Base-by-base conservation (phyloP, 1,140 invertebrate genomes). In the Cherax destructor region DNA sequence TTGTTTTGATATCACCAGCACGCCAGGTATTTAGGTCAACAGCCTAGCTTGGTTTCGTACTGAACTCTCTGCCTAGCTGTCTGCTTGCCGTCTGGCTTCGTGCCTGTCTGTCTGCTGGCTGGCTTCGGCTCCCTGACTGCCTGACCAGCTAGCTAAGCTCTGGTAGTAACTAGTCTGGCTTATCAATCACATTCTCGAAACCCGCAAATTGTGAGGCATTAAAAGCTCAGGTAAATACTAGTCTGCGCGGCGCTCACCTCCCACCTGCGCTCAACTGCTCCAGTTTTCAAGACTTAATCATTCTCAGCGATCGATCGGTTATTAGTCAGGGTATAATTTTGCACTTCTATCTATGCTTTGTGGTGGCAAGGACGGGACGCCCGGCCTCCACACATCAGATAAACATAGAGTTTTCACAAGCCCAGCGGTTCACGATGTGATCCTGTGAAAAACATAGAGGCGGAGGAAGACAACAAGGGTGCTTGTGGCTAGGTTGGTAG, bases 121-220 rank as follows among this genome's bases (percentile, higher is more conserved):
- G 10, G 61, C 16, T 18, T 0, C 13, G 4, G 10, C 13, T 21
- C 18, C n/a, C 69, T 74, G n/a, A 3, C 69, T 74, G 69, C 1
- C 69, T 74, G 69, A 0, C 69, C 24, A 6, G 0, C 69, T 74
- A 4, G 4, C 61, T 65, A 16, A 16, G 56, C 9, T 59, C 56
- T 10, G 9, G 56, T 9, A 59, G 56, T 16, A 69, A 69, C 65
- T 21, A 18, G 65, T 6, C 65, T 16, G 65, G 13, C 65, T 69
- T 69, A 69, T 69, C 65, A 69, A 69, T 69, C 65, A 69, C 13
- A 6, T 11, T 0, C 21, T 69, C 65, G 65, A 69, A 69, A 69
- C 65, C 65, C 65, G 13, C 65, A 69, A 69, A 69, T 69, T 69
- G 65, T 69, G 65, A 69, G 13, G 65, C 65, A 69, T 69, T 69